Evolutionary conservation across 2,113 vertebrate species (phyloP), one percentile per base, ranked within the genome.

Genomic region (Terrapene triunguis): DNA sequence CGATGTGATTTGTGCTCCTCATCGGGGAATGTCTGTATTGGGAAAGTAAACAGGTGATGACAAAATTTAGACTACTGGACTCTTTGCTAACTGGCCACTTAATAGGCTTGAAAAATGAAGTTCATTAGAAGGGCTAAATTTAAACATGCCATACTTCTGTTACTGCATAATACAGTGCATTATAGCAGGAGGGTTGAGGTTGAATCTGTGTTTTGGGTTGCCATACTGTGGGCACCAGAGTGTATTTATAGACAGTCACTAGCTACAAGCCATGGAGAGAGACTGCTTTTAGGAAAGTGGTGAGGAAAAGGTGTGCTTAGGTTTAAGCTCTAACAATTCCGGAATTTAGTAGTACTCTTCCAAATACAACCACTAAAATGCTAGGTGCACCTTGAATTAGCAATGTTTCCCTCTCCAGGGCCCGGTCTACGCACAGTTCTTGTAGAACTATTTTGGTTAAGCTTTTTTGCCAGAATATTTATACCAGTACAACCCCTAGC

Each of bases 391-490:
- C 92, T 85, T 1, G 53, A 54, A 6, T 69, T 82, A 25, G 44
- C 89, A 78, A 48, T 1, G 5, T 50, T 84, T 57, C 78, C 87
- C 89, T 89, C 72, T 96, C 91, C 55, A 87, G 84, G 84, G 91
- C 91, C 85, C 50, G 80, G 72, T 38, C 17, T 91, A 94, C 42
- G 55, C 22, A 24, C 74, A 62, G 65, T n/a, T 65, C 65, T 94
- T 84, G 81, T 96, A 89, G 85, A 48, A 92, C 92, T 93, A 83
- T 50, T 85, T 88, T 42, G 72, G 11, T 32, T 21, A 10, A 25
- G 44, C 5, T 81, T 54, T 69, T 59, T 62, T 62, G 2, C 80
- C 13, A 72, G 10, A 48, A 2, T 80, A 22, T 59, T 89, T 12
- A 13, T 44, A 83, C 69, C 25, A 10, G 90, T 87, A 91, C 55